Conservation (phyloP, 2,113 vertebrate species). For the Orthonyx spaldingii region DNA sequence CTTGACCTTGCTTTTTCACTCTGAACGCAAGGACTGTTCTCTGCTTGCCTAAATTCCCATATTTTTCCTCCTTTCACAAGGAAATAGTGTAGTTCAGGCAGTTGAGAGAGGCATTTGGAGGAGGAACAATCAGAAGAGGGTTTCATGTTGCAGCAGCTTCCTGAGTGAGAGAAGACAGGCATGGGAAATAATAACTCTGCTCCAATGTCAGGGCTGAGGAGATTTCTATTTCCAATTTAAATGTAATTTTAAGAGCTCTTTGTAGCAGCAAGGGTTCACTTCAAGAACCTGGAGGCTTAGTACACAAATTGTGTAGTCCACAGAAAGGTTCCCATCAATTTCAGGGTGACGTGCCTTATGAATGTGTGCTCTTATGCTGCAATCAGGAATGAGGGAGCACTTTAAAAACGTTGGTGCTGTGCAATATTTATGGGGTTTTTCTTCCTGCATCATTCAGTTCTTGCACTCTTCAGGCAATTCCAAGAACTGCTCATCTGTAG, state of each 20-base stretch:
- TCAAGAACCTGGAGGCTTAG: slow-evolving; percentile 25
- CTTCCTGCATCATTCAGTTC: not conserved
- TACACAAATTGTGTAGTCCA: slow-evolving; percentile 26
- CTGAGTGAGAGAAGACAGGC: slow-evolving; percentile 28
- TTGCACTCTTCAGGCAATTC: not conserved
- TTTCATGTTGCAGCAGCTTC: slow-evolving; percentile 31
- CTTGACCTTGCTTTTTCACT: slow-evolving; percentile 3
- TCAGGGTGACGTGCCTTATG: not conserved
- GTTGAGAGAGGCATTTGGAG: slow-evolving; percentile 10
- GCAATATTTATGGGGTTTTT: slow-evolving; percentile 25
- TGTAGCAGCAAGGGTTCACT: not conserved
- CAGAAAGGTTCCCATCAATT: slow-evolving; percentile 16
- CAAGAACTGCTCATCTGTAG: not conserved
- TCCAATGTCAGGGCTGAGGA: slow-evolving; percentile 6
- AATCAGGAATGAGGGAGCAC: slow-evolving; percentile 5
- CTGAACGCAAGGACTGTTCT: not conserved
- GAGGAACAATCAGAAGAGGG: slow-evolving; percentile 37
- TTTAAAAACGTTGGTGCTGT: slow-evolving; percentile 1
- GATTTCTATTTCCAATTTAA: slow-evolving; percentile 62
- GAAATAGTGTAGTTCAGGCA: not conserved
- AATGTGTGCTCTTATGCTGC: not conserved
- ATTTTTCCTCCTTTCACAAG: slow-evolving; percentile 11
- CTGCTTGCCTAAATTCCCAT: not conserved
- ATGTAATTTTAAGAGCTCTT: slow-evolving; percentile 58
- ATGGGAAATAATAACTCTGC: slow-evolving; percentile 38